These are phyloP conservation scores for Hermodice carunculata DNA, from an alignment of 2,888 invertebrate species.

Conservation along the genomic window DNA sequence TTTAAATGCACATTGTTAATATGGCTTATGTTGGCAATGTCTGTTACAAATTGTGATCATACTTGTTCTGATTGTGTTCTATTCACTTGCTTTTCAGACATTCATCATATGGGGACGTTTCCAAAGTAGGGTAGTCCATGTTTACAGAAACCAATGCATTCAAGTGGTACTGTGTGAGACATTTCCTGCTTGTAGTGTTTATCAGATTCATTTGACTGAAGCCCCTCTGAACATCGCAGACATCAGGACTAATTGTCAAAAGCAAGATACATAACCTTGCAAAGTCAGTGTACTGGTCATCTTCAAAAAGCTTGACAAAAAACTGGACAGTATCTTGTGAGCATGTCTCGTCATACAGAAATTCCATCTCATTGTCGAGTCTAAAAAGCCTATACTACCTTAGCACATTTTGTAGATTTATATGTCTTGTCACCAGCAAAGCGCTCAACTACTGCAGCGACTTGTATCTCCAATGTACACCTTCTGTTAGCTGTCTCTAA, in stretches of 20 bases:
- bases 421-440: no score
- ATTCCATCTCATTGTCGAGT: not conserved
- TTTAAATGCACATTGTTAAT: no score
- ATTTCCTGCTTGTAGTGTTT: not conserved
- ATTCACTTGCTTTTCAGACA: no score
- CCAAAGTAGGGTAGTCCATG: not conserved
- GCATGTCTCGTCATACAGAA: not conserved
- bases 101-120: not conserved
- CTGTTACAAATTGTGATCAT: no score
- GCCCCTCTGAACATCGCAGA: not conserved
- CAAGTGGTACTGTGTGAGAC: not conserved
- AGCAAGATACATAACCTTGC: not conserved
- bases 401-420: not conserved
- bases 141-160: not conserved
- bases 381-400: not conserved
- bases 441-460: no score
- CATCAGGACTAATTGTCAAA: no score
- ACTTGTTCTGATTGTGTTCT: no score
- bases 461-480: no score
- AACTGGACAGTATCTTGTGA: not conserved
- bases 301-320: not conserved
- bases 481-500: no score
- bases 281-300: not conserved
- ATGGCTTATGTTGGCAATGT: no score
- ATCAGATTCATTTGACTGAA: not conserved